Evolutionary conservation across 2,888 invertebrate species (phyloP), one percentile per base, ranked within the genome.

Genomic region (Neoscelio sp.): DNA sequence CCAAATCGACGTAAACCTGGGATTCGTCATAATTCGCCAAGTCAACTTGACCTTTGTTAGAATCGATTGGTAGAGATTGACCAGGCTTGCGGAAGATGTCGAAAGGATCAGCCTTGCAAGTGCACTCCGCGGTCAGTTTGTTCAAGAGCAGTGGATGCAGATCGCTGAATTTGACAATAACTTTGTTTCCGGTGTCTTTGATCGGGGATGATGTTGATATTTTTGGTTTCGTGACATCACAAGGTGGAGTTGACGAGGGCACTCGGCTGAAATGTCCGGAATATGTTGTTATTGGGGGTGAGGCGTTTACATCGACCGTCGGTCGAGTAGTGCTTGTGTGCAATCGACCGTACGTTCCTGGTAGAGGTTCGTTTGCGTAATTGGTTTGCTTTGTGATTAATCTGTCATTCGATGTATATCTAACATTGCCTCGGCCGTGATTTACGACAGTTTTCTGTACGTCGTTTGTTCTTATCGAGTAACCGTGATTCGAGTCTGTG

Each of bases 61-160:
- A 90, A 10, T 85, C 80, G 2, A 90, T 87, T 2, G 84, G 52
- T 7, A 85, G 35, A n/a, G 84, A 81, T 13, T 85, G 86, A 1
- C 81, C 86, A 1, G 88, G 85, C 6, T 87, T 88, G 0, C 87
- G 85, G 71, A 89, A 85, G 20, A 82, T 85, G 1, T 85, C 86
- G 60, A 90, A 89, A 0, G 90, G 90, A 86, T 90, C 89, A 0
- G 86, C 86, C 30, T 85, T 89, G 85, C 95, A 95, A 62, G 94
- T 95, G 82, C 95, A 95, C 58, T 95, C 94, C 2, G 95, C 95
- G 1, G 94, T 94, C 7, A 95, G 90, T 90, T 95, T 95, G 35
- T 94, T 92, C 0, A 95, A 92, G 12, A 95, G 91, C 5, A 95
- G 89, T 0, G 95, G 95, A 88, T 95, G 95, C 82, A 94, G 93